Evolutionary conservation across 1,140 invertebrate genomes (phyloP), one percentile per base, ranked within the genome.

Genomic region (Spodoptera frugiperda): DNA sequence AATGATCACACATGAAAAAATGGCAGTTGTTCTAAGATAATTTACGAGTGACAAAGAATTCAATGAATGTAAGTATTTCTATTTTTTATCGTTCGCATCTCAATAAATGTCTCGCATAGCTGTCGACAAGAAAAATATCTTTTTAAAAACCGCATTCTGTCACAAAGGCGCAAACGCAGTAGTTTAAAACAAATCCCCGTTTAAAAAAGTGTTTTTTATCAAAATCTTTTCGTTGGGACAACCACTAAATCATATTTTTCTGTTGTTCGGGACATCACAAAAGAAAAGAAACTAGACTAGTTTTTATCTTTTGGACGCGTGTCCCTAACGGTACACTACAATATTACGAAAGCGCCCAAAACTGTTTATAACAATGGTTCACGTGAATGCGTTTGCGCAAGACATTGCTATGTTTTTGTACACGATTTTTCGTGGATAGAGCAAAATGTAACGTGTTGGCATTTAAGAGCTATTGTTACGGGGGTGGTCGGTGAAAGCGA

Each of bases 341-440:
- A 79, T 86, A 81, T 87, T 84, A 85, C 81, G 84, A 84, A 86
- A 86, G 76, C 78, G 76, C 80, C 85, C 70, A 81, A 87, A 87
- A 86, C 85, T 82, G 82, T 84, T 67, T 21, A 71, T 68, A 88
- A 91, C 88, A 92, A 91, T 88, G 81, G 59, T 76, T 76, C 61
- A 68, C 70, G 33, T 87, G 85, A 90, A 90, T 87, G 86, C 81
- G 75, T 84, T 93, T 92, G 91, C 88, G 89, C 89, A 93, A 93
- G 84, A 80, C 57, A 57, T 75, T 67, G 84, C 82, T 85, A 73
- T 83, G 76, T 88, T 86, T 85, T 85, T 84, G 75, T 85, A 67
- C 84, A 89, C 84, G 85, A 87, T 82, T 84, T 84, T 86, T 87
- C 85, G 87, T 91, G 81, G 83, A 85, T 63, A 85, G 68, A 79